phyloP scores from a whole-genome alignment of 2,797 vertebrate species.

The Morelia viridis region DNA sequence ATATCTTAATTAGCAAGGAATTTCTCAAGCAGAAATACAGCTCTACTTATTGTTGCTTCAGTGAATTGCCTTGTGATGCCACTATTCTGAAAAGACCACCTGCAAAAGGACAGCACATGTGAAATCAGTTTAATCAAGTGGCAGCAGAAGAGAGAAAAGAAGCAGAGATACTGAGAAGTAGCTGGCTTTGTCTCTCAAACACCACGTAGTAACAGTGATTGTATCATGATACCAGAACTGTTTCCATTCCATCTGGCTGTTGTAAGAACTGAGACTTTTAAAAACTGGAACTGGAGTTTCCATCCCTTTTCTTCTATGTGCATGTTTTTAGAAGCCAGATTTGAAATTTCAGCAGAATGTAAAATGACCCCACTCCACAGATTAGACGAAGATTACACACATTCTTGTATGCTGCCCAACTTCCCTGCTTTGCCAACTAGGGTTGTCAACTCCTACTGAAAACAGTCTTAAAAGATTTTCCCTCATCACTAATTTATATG shows the following conservation, averaged over 20 bases:
- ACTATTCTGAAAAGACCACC: slow-evolving; percentile 6
- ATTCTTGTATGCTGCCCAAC: neutral
- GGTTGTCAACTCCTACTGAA: neutral
- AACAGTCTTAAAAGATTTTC: neutral
- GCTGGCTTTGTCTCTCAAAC: neutral
- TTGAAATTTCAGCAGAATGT: neutral
- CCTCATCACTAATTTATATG: neutral
- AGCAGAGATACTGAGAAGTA: neutral
- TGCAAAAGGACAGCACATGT: neutral
- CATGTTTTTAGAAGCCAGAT: neutral
- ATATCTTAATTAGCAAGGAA: too few species aligned
- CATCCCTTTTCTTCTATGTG: neutral
- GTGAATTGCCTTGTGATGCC: neutral
- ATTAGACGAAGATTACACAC: neutral
- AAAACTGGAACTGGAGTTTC: neutral
- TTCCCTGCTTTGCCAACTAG: neutral
- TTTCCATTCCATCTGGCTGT: neutral
- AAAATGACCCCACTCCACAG: neutral
- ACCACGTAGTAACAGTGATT: neutral
- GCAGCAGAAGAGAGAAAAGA: neutral
- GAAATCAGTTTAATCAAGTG: neutral
- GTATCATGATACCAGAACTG: neutral
- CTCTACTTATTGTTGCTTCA: neutral
- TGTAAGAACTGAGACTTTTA: neutral
- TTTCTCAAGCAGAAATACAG: neutral